A percentile compares a stretch with the other conserved stretches of the same genome.
Evolutionary conservation across 2,888 invertebrate species (phyloP).

Genomic region (Mystacides longicornis): DNA sequence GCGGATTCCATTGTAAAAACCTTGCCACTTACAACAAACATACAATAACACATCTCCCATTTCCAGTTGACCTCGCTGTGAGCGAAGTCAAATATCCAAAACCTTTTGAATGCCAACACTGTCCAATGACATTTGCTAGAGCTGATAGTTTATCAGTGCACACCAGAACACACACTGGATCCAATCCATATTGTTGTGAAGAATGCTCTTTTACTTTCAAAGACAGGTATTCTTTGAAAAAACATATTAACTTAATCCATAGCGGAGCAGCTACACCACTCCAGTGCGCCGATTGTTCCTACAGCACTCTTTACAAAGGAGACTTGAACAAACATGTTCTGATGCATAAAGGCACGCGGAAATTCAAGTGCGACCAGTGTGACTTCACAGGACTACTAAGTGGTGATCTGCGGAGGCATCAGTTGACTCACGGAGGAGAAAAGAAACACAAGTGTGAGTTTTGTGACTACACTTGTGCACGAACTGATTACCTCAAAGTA

Average conservation of each 20-base stretch:
- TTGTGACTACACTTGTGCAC: slow-evolving; percentile 7
- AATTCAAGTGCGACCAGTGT: slow-evolving; percentile 8
- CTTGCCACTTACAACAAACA: slow-evolving; percentile 1
- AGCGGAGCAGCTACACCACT: slow-evolving; percentile 1
- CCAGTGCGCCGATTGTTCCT: slow-evolving; percentile 3
- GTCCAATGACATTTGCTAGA: slow-evolving; percentile 1
- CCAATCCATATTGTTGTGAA: slow-evolving; percentile 6
- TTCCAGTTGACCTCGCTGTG: neutral
- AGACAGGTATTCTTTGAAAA: slow-evolving; percentile 4
- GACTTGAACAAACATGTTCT: slow-evolving; percentile 9
- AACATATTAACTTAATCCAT: slow-evolving; percentile 7
- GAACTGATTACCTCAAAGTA: slow-evolving; percentile 9
- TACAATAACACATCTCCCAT: neutral
- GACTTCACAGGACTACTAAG: neutral
- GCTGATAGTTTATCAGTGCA: slow-evolving; percentile 5
- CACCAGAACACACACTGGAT: slow-evolving; percentile 3
- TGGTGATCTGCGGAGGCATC: slow-evolving; percentile 6
- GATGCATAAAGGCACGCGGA: neutral
- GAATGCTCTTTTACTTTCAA: slow-evolving; percentile 5
- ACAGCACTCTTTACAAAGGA: slow-evolving; percentile 1
- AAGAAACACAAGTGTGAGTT: slow-evolving; percentile 3
- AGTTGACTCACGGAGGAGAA: slow-evolving; percentile 2
- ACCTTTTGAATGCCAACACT: slow-evolving; percentile 4
- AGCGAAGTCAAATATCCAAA: slow-evolving; percentile 3
- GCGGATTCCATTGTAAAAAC: slow-evolving; percentile 5